These are phyloP conservation scores for Brienomyrus brachyistius DNA, from an alignment of 2,113 vertebrate species.

Conservation along the genomic window DNA sequence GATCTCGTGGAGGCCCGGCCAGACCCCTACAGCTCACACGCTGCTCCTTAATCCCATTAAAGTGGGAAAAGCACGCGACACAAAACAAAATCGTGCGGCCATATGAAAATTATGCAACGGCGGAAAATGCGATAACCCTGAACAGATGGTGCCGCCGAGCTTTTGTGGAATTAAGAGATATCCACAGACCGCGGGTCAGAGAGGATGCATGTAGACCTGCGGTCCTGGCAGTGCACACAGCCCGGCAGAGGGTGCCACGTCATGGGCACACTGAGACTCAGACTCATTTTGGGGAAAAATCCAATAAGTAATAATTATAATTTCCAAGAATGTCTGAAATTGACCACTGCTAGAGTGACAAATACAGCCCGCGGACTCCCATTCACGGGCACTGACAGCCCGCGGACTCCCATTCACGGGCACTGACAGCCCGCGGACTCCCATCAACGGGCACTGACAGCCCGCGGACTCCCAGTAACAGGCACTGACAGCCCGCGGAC, in stretches of 20 bases:
- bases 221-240: not conserved
- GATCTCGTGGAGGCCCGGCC: not conserved
- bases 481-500: too few relatives aligned
- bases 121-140: not conserved
- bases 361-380: too few relatives aligned
- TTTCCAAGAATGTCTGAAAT: not conserved
- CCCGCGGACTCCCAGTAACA: too few relatives aligned
- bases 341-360: not conserved
- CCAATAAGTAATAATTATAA: not conserved
- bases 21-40: not conserved
- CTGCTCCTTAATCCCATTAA: not conserved
- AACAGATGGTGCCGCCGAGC: constrained; percentile 14
- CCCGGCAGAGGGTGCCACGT: not conserved
- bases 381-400: too few relatives aligned
- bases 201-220: not conserved
- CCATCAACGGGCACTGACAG: too few relatives aligned
- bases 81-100: not conserved
- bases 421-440: too few relatives aligned
- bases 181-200: not conserved
- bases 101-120: not conserved
- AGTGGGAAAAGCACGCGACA: not conserved
- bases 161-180: constrained; percentile 7
- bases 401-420: too few relatives aligned
- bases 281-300: not conserved
- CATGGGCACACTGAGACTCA: not conserved